Base-by-base conservation (phyloP, 1,140 invertebrate species). In the Conopomorpha cramerella region DNA sequence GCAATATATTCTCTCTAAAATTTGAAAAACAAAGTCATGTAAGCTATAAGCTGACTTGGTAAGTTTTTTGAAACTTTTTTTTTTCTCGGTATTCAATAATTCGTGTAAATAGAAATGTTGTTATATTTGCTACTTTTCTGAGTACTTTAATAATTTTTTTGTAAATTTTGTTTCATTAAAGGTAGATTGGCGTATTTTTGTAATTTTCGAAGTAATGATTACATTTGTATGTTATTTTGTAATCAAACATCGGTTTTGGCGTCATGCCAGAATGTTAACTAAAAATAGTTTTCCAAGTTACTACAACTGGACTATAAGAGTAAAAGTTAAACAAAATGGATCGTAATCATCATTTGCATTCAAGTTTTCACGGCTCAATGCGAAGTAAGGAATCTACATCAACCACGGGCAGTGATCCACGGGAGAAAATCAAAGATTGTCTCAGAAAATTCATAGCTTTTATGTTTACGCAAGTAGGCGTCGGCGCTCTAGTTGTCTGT, bases 401-500 rank as follows among this genome's bases (percentile, higher is more conserved):
- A 2, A 83, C 86, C 0, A 79, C 80, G 1, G 84, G 82, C 29
- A 81, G 81, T 46, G 84, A 87, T 56, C 86, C 87, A 0, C 70
- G 84, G 2, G 86, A 89, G 51, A 86, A 84, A 53, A 78, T 89
- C 13, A 92, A 91, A 57, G 86, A 91, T 45, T 94, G 89, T 53
- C 90, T 89, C 45, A 78, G 91, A 15, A 92, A 93, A 58, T 80
- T 93, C 41, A 84, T 92, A 17, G 90, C 91, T 0, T 93, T 94
- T 49, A 94, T 94, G 92, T 94, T 90, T 71, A 93, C 91, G 1
- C 90, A 93, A 79, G 93, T 99, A 30, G 96, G 96, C 30, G 90
- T 99, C 3, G 95, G 95, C 27, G 93, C 90, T 1, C 77, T 98
- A 2, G 93, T 99, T 10, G 93, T 98, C 0, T 87, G 92, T 28